Evolutionary conservation across 2,888 invertebrate genomes (phyloP), one percentile per base, ranked within the genome.

Genomic region (Teleogryllus oceanicus): DNA sequence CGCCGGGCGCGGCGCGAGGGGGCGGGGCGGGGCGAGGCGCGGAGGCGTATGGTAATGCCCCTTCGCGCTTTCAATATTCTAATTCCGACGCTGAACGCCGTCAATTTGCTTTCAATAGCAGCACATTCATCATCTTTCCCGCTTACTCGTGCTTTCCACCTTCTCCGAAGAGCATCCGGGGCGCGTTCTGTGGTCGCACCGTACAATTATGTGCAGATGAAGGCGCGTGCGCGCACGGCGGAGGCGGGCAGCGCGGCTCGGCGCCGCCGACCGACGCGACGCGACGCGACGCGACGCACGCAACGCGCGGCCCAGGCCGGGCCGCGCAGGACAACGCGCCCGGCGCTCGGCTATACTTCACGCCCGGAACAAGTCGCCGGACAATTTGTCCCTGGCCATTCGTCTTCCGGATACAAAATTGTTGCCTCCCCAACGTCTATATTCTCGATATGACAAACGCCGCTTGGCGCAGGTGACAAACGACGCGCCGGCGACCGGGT

Each of bases 141-240:
- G 13, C 62, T 62, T 1, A 13, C 16, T 4, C 1, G 5, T n/a
- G 4, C 62, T n/a, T 62, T 62, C 16, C n/a, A 62, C 62, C 8
- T 62, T 62, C 62, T 13, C n/a, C 13, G 62, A 62, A 62, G 13
- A 62, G n/a, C 62, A n/a, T 62, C n/a, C 62, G 13, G 16, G 62
- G 62, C 62, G n/a, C 16, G 62, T 16, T 62, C n/a, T 16, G 62
- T 62, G 62, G 4, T 8, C 16, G 13, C 62, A 16, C 16, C n/a
- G 62, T 62, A 62, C 62, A 62, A 62, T 62, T 62, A 62, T n/a
- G 62, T 62, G 62, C 16, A 62, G 62, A 62, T 62, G 62, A 62
- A 62, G 62, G n/a, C 16, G 62, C 13, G n/a, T 18, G 62, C 62
- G 62, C 13, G 62, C n/a, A 13, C 37, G 37, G 37, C 37, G 37